phyloP scores from a whole-genome alignment of 2,888 invertebrate species.

The Amphipoea oculea region DNA sequence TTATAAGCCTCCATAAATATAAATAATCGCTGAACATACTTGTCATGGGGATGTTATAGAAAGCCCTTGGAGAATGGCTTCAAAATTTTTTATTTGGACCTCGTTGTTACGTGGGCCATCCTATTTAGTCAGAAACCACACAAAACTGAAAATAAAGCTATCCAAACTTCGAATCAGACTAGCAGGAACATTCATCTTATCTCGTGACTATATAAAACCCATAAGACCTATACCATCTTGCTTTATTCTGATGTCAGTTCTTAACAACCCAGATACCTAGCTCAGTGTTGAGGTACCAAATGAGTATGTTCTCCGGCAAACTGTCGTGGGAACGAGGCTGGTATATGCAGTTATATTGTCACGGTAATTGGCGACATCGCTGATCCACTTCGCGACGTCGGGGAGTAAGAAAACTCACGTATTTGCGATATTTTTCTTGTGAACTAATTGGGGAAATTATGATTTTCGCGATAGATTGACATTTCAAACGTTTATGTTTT shows the following conservation, averaged over 20 bases:
- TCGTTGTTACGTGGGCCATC: no score
- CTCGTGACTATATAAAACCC: neutral
- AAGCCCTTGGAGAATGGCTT: no score
- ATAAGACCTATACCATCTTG: neutral
- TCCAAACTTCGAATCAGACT: neutral
- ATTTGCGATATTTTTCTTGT: constrained; percentile 29
- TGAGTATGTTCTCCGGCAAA: constrained; percentile 19
- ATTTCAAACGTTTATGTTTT: neutral
- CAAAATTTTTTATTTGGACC: no score
- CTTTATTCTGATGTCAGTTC: constrained; percentile 4
- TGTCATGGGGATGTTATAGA: no score
- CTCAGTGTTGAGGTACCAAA: neutral
- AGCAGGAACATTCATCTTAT: neutral
- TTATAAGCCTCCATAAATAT: no score
- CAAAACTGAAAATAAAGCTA: neutral
- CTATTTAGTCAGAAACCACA: neutral
- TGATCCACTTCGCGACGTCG: constrained; percentile 39
- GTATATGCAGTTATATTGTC: constrained; percentile 34
- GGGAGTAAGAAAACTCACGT: constrained; percentile 10
- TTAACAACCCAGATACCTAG: constrained; percentile 16
- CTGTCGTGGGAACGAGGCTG: constrained; percentile 42
- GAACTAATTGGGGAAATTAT: neutral
- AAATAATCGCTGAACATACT: no score
- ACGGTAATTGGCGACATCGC: constrained; percentile 37
- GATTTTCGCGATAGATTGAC: neutral